Conservation (phyloP, 2,113 vertebrate genomes). For the Channa argus region DNA sequence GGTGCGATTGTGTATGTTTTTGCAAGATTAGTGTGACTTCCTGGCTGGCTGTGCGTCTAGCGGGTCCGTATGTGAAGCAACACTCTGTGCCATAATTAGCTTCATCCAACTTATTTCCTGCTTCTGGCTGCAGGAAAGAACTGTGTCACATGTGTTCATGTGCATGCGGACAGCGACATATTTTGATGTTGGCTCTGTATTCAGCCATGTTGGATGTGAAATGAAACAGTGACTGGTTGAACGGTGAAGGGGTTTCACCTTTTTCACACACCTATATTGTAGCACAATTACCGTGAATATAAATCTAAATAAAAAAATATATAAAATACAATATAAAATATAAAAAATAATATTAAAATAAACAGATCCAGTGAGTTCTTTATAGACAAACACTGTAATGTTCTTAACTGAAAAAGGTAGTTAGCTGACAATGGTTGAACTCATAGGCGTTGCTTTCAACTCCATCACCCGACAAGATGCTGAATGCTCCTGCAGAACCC, state of each 20-base stretch:
- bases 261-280: neutral
- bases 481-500: neutral
- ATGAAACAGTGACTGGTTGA: neutral
- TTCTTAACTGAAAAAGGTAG: neutral
- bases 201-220: neutral
- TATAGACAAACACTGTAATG: neutral
- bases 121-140: constrained; percentile 36
- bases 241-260: neutral
- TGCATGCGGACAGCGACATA: neutral
- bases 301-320: too few relatives aligned
- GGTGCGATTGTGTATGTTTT: constrained; percentile 61
- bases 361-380: neutral
- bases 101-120: constrained; percentile 70
- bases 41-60: constrained; percentile 40
- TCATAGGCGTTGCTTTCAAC: too few relatives aligned
- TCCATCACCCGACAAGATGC: neutral
- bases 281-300: neutral
- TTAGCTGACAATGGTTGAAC: neutral
- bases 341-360: too few relatives aligned
- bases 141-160: constrained; percentile 27
- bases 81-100: constrained; percentile 67
- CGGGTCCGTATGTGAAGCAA: constrained; percentile 43
- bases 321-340: too few relatives aligned
- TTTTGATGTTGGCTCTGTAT: constrained; percentile 19
- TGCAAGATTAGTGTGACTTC: constrained; percentile 60